Evolutionary conservation across 2,888 invertebrate species (phyloP).

Genomic region (Melitaea athalia): DNA sequence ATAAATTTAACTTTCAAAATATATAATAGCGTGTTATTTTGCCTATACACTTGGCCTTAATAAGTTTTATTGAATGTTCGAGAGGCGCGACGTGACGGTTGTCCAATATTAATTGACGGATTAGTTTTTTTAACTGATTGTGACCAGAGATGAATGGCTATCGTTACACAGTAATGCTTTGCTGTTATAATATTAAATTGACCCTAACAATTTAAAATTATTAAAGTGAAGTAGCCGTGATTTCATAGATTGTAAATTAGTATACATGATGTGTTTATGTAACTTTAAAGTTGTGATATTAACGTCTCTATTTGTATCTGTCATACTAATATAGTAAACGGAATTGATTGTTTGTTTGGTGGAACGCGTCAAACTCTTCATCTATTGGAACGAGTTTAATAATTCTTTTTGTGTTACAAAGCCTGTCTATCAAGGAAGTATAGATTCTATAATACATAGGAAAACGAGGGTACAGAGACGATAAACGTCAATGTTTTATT

Average conservation of each 20-base stretch:
- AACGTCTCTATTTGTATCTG: neutral
- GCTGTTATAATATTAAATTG: neutral
- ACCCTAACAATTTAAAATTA: conserved; percentile 24
- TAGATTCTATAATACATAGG: too few relatives aligned
- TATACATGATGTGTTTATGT: conserved; percentile 14
- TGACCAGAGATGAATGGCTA: conserved; percentile 42
- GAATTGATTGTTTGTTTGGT: too few relatives aligned
- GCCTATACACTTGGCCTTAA: conserved; percentile 34
- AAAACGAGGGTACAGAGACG: too few relatives aligned
- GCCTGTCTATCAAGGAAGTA: too few relatives aligned
- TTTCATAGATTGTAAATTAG: conserved; percentile 15
- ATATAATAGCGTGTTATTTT: neutral
- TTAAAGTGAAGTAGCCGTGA: conserved; percentile 15
- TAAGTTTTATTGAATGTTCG: conserved; percentile 32
- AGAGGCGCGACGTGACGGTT: conserved; percentile 40
- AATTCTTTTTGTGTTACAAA: too few relatives aligned
- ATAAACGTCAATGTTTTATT: too few relatives aligned
- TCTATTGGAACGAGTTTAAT: too few relatives aligned
- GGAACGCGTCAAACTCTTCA: too few relatives aligned
- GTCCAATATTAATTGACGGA: conserved; percentile 60
- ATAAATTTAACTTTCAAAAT: neutral
- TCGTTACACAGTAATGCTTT: conserved; percentile 24
- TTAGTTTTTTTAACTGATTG: conserved; percentile 60
- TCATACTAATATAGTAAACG: too few relatives aligned
- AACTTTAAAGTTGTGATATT: neutral